Conservation (phyloP, 2,797 vertebrate genomes). For the Megalops cyprinoides region DNA sequence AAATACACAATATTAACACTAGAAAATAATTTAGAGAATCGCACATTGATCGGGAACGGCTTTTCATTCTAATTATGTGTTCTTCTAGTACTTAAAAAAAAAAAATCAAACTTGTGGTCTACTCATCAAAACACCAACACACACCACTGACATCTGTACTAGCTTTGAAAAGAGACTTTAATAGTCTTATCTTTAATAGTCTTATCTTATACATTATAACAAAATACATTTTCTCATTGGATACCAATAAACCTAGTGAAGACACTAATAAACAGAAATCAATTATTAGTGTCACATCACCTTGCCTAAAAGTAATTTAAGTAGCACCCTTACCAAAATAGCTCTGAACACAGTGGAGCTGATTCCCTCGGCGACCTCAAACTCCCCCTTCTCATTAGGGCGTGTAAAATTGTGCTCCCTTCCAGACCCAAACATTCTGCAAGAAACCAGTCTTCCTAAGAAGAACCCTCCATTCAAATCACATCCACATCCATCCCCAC, state of each 20-base stretch:
- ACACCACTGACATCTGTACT: conserved; percentile 26
- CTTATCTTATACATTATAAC: no score
- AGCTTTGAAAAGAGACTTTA: background rate
- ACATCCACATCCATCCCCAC: background rate
- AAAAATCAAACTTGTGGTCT: no score
- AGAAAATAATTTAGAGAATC: no score
- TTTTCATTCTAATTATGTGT: no score
- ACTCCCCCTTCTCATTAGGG: conserved; percentile 97
- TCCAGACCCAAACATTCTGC: conserved; percentile 97
- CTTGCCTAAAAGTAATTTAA: background rate
- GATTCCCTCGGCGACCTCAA: conserved; percentile 97
- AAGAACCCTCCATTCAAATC: background rate
- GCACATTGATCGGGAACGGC: no score
- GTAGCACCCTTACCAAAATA: conserved; percentile 86
- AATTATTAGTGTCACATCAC: background rate
- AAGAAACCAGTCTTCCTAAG: conserved; percentile 20
- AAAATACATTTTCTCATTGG: background rate
- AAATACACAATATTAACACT: no score
- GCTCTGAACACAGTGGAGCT: conserved; percentile 96
- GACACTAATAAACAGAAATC: background rate
- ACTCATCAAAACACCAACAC: conserved; percentile 15
- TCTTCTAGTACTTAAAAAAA: no score
- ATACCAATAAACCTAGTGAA: background rate
- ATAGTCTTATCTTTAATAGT: no score
- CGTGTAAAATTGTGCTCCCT: conserved; percentile 96